Base-by-base conservation (phyloP, 1,140 invertebrate genomes). In the Diachasma alloeum region DNA sequence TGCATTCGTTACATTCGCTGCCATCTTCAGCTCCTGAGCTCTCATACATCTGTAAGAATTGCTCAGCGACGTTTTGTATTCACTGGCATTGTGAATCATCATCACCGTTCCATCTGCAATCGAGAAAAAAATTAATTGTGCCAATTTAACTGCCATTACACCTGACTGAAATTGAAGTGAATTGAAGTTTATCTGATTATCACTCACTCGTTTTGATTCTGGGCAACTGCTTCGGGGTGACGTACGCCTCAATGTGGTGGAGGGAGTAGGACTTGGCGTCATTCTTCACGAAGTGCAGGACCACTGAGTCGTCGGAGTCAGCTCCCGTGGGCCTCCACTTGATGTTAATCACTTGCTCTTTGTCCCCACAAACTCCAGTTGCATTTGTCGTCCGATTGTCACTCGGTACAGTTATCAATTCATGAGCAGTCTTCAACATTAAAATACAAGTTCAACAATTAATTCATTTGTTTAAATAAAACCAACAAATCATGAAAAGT, bases 41-140 rank as follows among this genome's bases (percentile, higher is more conserved):
- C 91, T 90, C 9, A 90, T 81, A 85, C 94, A 95, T 71, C 92
- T 92, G 85, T 95, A 95, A 0, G 94, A 95, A 78, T 92, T 91
- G 31, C 87, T 87, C 26, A 92, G 78, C 3, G 91, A 90, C 15
- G 91, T 92, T 56, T 81, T 84, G 82, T 92, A 93, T 66, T 87
- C 82, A 19, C 87, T 87, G 0, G 82, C 68, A 17, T 82, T 81
- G 78, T 93, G 89, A 56, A 88, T 83, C 56, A 92, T 78, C 24
- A 88, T 86, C 8, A 93, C 76, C 0, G 90, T 83, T 68, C 81
- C 78, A 74, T 90, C 91, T 83, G 78, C 72, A 63, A 82, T 90
- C n/a, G n/a, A 42, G 85, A 81, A 80, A 39, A 80, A 36, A 22
- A 73, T 69, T 72, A 69, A 73, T 46, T 31, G 74, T 13, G 66